phyloP scores from a whole-genome alignment of 2,797 vertebrate species.

The Mormyrops boulengeri region DNA sequence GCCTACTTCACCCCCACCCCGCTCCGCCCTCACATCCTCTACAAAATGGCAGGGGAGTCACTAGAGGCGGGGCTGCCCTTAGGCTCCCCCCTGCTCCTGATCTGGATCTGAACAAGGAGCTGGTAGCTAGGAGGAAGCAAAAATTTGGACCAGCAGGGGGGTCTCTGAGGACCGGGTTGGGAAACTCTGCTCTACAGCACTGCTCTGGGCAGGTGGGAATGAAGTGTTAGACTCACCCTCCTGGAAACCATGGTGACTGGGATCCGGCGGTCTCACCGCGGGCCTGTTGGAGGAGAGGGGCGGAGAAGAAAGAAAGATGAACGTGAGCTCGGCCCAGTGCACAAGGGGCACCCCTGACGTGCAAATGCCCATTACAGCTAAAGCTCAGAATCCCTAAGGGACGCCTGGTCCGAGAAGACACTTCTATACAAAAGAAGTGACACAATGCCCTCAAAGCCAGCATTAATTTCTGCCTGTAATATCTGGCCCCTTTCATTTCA shows the following conservation, averaged over 20 bases:
- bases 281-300: conserved; percentile 62
- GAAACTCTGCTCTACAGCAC: neutral
- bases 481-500: neutral
- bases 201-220: conserved; percentile 12
- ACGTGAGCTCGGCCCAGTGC: neutral
- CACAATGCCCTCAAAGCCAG: neutral
- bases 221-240: conserved; percentile 69
- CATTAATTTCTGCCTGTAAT: neutral
- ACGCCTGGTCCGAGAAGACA: neutral
- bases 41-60: neutral
- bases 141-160: neutral
- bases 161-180: neutral
- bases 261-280: conserved; percentile 79
- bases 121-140: neutral
- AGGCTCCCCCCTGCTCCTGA: neutral
- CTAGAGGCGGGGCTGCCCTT: no score
- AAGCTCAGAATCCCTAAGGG: neutral
- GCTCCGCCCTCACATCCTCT: neutral
- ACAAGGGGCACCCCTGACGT: neutral
- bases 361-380: neutral
- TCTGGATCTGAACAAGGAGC: neutral
- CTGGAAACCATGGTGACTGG: conserved; percentile 89
- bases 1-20: neutral
- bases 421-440: neutral
- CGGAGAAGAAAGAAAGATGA: neutral